Evolutionary conservation across 2,888 invertebrate species (phyloP).

Genomic region (Ypsolopha sequella): DNA sequence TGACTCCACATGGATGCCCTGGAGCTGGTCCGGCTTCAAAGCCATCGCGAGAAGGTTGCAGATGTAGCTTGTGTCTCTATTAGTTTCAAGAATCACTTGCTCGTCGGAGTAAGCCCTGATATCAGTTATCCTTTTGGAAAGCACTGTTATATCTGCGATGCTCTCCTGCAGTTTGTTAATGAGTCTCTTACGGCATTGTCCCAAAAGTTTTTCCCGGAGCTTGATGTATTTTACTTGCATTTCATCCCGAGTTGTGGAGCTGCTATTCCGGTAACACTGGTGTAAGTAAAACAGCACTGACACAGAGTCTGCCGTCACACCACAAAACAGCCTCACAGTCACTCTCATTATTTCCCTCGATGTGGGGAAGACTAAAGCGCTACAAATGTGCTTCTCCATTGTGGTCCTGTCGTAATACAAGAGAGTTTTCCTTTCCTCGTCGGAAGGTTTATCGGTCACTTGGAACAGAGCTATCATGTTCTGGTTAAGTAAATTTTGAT

Average conservation of each 20-base stretch:
- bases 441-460: constrained; percentile 16
- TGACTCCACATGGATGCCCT: constrained; percentile 37
- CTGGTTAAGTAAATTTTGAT: constrained; percentile 39
- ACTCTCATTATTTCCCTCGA: constrained; percentile 53
- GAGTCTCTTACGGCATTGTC: constrained; percentile 41
- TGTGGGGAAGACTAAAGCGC: constrained; percentile 35
- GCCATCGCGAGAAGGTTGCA: constrained; percentile 57
- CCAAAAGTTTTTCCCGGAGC: constrained; percentile 47
- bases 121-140: constrained; percentile 34
- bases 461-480: constrained; percentile 42
- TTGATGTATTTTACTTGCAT: constrained; percentile 38
- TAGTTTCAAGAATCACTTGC: constrained; percentile 47
- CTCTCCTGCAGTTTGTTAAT: constrained; percentile 38
- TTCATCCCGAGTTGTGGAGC: no score
- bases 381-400: constrained; percentile 50
- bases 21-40: constrained; percentile 46
- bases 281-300: constrained; percentile 59
- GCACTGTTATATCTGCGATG: constrained; percentile 40
- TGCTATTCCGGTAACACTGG: constrained; percentile 41
- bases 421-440: constrained; percentile 24
- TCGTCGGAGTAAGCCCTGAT: constrained; percentile 42
- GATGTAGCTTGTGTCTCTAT: constrained; percentile 46
- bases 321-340: constrained; percentile 46
- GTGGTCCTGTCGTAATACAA: constrained; percentile 46
- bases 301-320: constrained; percentile 36